These are phyloP conservation scores for Coregonus ussuriensis DNA, from an alignment of 2,797 vertebrate genomes.

Conservation along the genomic window DNA sequence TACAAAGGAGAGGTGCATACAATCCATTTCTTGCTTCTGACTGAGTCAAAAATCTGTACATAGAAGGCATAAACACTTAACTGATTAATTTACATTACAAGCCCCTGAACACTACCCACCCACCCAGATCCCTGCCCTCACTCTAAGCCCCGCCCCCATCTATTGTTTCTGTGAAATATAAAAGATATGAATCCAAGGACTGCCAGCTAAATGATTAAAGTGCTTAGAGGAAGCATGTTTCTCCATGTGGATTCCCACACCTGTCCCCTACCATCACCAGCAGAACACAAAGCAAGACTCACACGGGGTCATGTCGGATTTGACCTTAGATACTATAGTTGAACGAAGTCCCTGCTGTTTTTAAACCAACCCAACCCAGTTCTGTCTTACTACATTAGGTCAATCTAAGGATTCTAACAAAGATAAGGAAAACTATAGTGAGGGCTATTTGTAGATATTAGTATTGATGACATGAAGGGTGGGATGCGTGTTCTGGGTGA, in stretches of 20 bases:
- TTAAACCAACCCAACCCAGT: background rate
- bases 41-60: slow-evolving; percentile 65
- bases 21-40: slow-evolving; percentile 53
- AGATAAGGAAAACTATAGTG: background rate
- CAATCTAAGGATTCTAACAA: background rate
- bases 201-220: slow-evolving; percentile 23
- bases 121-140: background rate
- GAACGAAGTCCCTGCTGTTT: background rate
- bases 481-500: background rate
- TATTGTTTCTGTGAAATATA: slow-evolving; percentile 19
- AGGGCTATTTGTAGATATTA: background rate
- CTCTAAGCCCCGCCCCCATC: background rate
- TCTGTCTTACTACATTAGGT: background rate
- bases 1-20: slow-evolving; percentile 51
- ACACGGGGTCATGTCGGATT: slow-evolving; percentile 15
- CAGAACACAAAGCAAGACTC: background rate
- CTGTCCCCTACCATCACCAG: slow-evolving; percentile 2
- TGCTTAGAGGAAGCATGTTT: slow-evolving; percentile 16
- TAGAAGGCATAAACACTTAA: slow-evolving; percentile 59
- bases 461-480: background rate
- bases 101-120: background rate
- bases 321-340: background rate
- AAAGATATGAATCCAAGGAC: slow-evolving; percentile 30
- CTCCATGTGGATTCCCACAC: background rate
- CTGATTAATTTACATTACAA: slow-evolving; percentile 19